Evolutionary conservation across 1,140 invertebrate genomes (phyloP), one percentile per base, ranked within the genome.

Genomic region (Dinoponera quadriceps): DNA sequence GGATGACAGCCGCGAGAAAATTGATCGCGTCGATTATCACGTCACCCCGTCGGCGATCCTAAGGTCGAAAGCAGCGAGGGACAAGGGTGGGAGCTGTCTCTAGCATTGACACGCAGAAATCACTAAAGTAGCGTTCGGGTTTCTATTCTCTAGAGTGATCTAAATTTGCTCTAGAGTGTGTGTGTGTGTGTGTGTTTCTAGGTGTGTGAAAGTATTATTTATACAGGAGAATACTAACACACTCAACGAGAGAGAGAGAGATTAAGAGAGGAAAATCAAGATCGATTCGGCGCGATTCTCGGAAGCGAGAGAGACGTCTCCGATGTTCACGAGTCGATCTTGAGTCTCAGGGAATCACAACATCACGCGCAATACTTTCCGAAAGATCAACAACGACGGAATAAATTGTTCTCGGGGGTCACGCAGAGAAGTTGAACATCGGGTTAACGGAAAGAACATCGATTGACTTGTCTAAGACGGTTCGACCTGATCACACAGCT

Each of bases 11-110:
- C 86, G 74, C 20, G 0, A 44, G n/a, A 44, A 44, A 44, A 44
- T 44, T 44, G 38, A 33, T 49, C 22, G 20, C 38, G 44, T 25
- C 68, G 86, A 85, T 38, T 84, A 78, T 83, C 73, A 85, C 87
- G 87, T 88, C 85, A 22, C 78, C 77, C 87, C 62, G n/a, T 62
- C 73, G 77, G 27, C 66, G 62, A 73, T 85, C 87, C 85, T 82
- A 85, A 83, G 82, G 88, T 66, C 85, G 91, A 91, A 92, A 93
- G 92, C 92, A 92, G 92, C 91, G 92, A 93, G 91, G 91, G 92
- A 91, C 27, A 88, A 88, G 72, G 91, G 90, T 90, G 78, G 88
- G 87, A 83, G 69, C 73, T 82, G 59, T 59, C 38, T 88, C 86
- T 88, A 88, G 80, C 48, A 57, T 78, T 69, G 71, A 48, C 68